phyloP scores from a whole-genome alignment of 2,113 vertebrate species.

The Zosterops japonicus region DNA sequence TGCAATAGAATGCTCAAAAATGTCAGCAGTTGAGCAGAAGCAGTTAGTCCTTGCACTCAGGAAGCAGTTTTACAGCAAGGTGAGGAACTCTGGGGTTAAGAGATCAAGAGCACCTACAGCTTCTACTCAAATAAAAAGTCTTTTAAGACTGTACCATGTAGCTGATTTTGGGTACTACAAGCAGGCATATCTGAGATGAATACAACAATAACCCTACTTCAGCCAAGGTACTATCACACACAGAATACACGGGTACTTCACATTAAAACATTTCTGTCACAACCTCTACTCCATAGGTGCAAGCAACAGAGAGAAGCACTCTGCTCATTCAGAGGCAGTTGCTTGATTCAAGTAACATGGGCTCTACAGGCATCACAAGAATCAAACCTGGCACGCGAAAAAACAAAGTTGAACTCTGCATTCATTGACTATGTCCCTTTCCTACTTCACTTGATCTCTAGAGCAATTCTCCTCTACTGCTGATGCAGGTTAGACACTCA shows the following conservation, averaged over 20 bases:
- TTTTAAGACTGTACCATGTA: slow-evolving; percentile 3
- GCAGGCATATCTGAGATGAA: slow-evolving; percentile 7
- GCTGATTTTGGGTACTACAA: background rate
- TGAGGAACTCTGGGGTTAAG: slow-evolving; percentile 32
- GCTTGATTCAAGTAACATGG: background rate
- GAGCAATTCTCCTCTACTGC: background rate
- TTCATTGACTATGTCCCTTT: background rate
- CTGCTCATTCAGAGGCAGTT: background rate
- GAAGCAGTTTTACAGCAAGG: slow-evolving; percentile 44
- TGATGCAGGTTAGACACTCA: background rate
- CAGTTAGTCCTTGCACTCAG: slow-evolving; percentile 11
- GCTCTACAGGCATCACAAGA: slow-evolving; percentile 13
- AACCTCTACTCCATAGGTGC: slow-evolving; percentile 6
- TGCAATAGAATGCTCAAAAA: slow-evolving; percentile 25
- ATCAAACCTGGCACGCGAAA: background rate
- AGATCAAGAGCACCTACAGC: slow-evolving; percentile 37
- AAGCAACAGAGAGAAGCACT: slow-evolving; percentile 20
- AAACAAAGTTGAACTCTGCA: slow-evolving; percentile 20
- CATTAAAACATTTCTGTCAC: slow-evolving; percentile 2
- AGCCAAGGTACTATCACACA: background rate
- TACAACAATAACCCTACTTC: background rate
- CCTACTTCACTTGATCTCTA: background rate
- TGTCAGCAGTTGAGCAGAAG: slow-evolving; percentile 8
- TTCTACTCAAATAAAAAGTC: background rate
- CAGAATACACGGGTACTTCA: background rate